Evolutionary conservation across 2,797 vertebrate species (phyloP).

Genomic region (Neomorphus geoffroyi): DNA sequence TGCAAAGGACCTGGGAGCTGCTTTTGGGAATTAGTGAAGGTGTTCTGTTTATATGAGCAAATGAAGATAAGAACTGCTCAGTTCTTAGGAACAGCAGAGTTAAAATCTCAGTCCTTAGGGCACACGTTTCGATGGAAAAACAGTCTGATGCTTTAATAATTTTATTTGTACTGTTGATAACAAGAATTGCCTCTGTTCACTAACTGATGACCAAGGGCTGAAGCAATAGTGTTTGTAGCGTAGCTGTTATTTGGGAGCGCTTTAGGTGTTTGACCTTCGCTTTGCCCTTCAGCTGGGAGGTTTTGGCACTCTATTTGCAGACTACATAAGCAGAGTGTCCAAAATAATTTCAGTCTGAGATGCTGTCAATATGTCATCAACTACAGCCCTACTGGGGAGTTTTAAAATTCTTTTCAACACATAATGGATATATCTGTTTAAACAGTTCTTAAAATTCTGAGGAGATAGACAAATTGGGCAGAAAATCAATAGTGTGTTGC

Average conservation of each 20-base stretch:
- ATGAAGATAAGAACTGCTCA: conserved; percentile 50
- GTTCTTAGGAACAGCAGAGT: background rate
- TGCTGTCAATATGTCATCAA: conserved; percentile 59
- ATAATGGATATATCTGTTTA: conserved; percentile 66
- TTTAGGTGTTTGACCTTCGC: conserved; percentile 35
- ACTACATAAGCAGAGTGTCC: background rate
- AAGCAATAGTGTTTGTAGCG: background rate
- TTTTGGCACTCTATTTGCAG: conserved; percentile 16
- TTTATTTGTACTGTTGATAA: conserved; percentile 62
- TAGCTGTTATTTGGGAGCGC: background rate
- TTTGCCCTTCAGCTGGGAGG: conserved; percentile 7
- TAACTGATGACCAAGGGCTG: conserved; percentile 19
- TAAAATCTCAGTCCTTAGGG: conserved; percentile 50
- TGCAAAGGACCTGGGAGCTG: background rate
- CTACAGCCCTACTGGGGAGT: conserved; percentile 33
- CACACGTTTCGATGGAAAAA: background rate
- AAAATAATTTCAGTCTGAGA: conserved; percentile 52
- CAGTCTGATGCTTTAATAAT: conserved; percentile 42
- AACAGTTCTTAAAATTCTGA: conserved; percentile 61
- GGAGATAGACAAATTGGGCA: conserved; percentile 52
- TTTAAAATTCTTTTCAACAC: conserved; percentile 56
- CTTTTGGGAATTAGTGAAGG: conserved; percentile 46
- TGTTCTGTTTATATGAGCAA: conserved; percentile 55
- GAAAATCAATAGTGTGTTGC: conserved; percentile 56
- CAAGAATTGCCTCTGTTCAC: conserved; percentile 17